Percentiles rank a stretch among this genome's conserved stretches.
Conservation (phyloP, 1,140 invertebrate species). For the Drosophila parvula region DNA sequence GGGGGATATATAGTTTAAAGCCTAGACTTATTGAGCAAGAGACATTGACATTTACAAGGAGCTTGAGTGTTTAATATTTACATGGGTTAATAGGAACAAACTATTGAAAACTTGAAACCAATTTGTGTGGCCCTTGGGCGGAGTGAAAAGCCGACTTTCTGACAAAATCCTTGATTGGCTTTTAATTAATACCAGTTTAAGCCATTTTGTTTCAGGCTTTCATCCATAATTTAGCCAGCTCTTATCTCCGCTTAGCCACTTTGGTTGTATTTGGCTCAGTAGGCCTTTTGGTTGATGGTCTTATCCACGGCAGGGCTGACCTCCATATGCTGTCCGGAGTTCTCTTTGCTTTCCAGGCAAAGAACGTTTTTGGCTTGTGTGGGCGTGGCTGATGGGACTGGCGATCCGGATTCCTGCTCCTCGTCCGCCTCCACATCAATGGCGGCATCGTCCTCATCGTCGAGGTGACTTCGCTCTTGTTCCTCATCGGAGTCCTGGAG, state of each 20-base stretch:
- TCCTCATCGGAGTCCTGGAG: conserved; percentile 64
- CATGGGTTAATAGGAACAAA: conserved; percentile 73
- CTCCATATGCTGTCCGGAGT: conserved; percentile 17
- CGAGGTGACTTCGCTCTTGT: conserved; percentile 30
- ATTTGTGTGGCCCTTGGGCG: conserved; percentile 58
- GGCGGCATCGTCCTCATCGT: conserved; percentile 66
- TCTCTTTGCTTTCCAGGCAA: conserved; percentile 63
- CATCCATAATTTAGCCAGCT: no score
- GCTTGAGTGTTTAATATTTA: conserved; percentile 41
- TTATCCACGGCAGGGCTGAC: conserved; percentile 29
- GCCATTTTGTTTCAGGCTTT: no score
- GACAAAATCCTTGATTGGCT: not conserved
- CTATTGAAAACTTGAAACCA: conserved; percentile 76
- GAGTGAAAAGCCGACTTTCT: conserved; percentile 25
- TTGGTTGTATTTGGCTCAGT: conserved; percentile 42
- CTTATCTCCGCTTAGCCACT: conserved; percentile 12
- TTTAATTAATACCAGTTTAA: no score
- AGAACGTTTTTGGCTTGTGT: conserved; percentile 27
- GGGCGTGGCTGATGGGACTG: conserved; percentile 4
- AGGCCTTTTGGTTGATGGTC: conserved; percentile 58
- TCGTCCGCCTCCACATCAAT: conserved; percentile 77
- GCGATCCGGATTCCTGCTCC: conserved; percentile 42
- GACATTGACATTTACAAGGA: conserved; percentile 58
- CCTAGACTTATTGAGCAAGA: conserved; percentile 73
- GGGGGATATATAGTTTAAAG: conserved; percentile 20